Percentiles rank a stretch among this genome's conserved stretches.
phyloP scores from a whole-genome alignment of 2,888 invertebrate species.

The Amphipoea lucens region DNA sequence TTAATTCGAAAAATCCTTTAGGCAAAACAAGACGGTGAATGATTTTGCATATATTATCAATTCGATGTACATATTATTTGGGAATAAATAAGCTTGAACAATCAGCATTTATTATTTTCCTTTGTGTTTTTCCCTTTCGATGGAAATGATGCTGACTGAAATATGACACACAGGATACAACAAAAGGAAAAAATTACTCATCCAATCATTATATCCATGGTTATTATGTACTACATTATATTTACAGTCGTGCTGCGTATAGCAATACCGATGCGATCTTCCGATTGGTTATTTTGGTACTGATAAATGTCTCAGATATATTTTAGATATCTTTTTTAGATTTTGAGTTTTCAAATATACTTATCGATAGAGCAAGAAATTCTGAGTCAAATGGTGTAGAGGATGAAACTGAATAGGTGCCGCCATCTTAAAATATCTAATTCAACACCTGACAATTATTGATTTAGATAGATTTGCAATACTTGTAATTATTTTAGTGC shows the following conservation, averaged over 20 bases:
- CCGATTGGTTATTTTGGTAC: neutral
- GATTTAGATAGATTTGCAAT: too few relatives aligned
- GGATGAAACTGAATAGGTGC: too few relatives aligned
- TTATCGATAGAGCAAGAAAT: too few relatives aligned
- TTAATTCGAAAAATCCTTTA: constrained; percentile 49
- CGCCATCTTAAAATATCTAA: too few relatives aligned
- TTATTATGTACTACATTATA: constrained; percentile 3
- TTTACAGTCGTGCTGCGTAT: neutral
- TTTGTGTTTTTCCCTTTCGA: constrained; percentile 9
- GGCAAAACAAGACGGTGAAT: constrained; percentile 40
- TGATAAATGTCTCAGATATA: neutral
- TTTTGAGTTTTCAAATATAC: too few relatives aligned
- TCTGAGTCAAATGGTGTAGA: too few relatives aligned
- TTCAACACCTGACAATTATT: too few relatives aligned
- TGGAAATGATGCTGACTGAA: constrained; percentile 31
- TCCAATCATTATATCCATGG: constrained; percentile 27
- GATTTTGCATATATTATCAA: constrained; percentile 62
- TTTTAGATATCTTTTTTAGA: too few relatives aligned
- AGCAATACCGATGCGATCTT: neutral
- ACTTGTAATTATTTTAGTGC: too few relatives aligned
- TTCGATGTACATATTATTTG: constrained; percentile 56
- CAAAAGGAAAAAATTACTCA: constrained; percentile 34
- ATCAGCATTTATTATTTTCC: constrained; percentile 35
- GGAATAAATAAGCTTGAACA: constrained; percentile 53
- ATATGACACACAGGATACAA: constrained; percentile 4